Base-by-base conservation (phyloP, 2,113 vertebrate genomes). In the Dasyurus viverrinus region DNA sequence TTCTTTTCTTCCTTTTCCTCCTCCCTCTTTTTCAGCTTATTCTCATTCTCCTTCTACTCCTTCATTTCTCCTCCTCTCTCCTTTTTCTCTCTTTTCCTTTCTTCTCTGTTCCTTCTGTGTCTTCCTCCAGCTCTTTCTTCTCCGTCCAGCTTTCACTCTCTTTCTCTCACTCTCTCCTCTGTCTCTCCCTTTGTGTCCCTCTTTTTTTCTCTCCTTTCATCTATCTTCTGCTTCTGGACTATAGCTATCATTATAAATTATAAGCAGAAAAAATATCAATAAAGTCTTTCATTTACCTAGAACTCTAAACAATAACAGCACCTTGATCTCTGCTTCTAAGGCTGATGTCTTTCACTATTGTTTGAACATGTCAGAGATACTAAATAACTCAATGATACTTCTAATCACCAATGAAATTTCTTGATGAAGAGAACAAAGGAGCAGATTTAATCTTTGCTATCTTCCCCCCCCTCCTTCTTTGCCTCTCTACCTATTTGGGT, bases 221-320 rank as follows among this genome's bases (percentile, higher is more conserved):
- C 50, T 52, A 11, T 52, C 57, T 95, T 46, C 90, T 94, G 16
- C 96, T 97, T 94, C 5, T 48, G 60, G 24, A 1, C 7, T 95
- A 48, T 53, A 91, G 36, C 23, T 2, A 90, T 89, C 52, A 60
- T 25, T 91, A 6, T 50, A 11, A 42, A 95, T 92, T 50, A 5
- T 92, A 92, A 55, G 53, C 24, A 95, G 12, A 95, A 95, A 76
- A 93, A 91, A 9, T 55, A 91, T 24, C 76, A 76, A 89, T 60
- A 90, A 95, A 53, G 47, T 89, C n/a, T 48, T 16, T 26, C 50
- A 52, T 94, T 48, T 3, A 5, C 14, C 2, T 36, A 90, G 25
- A 54, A 93, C 24, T 93, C 89, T 23, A 93, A 57, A 19, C 8
- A 94, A 52, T 52, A 52, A 68, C 8, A 25, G 14, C n/a, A 54